Percentiles rank a stretch among this genome's conserved stretches.
Evolutionary conservation across 2,113 vertebrate species (phyloP).

Genomic region (Bos indicus): DNA sequence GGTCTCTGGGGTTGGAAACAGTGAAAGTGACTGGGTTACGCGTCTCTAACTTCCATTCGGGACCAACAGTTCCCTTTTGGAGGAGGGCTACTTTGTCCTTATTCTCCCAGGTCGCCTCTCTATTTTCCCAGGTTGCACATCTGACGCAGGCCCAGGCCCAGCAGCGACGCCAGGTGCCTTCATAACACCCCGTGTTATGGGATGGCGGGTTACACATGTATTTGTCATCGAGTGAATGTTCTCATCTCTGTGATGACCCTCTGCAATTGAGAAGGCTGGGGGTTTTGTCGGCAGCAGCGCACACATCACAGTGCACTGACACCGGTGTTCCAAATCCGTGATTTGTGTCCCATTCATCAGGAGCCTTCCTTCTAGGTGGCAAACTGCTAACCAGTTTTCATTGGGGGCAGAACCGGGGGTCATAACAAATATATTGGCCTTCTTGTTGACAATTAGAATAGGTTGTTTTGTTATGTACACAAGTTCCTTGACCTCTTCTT

Average conservation of each 20-base stretch:
- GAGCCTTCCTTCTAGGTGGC: neutral
- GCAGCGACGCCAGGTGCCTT: neutral
- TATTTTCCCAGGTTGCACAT: neutral
- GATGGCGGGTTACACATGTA: neutral
- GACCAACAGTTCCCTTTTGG: neutral
- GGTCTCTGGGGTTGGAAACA: neutral
- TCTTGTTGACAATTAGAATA: neutral
- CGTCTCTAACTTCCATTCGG: neutral
- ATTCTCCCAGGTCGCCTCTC: neutral
- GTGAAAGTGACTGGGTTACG: neutral
- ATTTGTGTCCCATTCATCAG: neutral
- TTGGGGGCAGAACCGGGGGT: rapidly evolving
- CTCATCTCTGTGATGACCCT: neutral
- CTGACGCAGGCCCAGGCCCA: neutral
- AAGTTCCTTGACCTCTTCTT: neutral
- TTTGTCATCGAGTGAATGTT: neutral
- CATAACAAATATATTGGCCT: neutral
- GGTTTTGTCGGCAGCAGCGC: neutral
- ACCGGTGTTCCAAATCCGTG: rapidly evolving
- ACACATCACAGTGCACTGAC: rapidly evolving
- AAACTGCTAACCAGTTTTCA: neutral
- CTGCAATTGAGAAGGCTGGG: neutral
- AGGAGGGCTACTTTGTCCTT: neutral
- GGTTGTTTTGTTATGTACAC: neutral
- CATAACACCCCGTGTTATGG: neutral